phyloP scores from a whole-genome alignment of 2,888 invertebrate species.

The Conchocele bisecta region DNA sequence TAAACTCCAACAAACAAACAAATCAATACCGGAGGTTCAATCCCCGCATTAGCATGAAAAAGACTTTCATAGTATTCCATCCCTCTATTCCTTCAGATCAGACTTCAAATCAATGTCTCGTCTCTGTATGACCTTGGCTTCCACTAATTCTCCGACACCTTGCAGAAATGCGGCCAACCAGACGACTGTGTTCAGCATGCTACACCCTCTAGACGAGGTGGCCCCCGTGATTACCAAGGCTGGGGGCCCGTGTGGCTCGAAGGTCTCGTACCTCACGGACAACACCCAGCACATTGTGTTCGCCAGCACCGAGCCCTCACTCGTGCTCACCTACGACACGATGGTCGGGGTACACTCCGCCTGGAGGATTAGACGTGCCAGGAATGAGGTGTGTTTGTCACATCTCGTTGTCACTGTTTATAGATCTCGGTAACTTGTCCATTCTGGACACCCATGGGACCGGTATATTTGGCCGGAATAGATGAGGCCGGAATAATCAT shows the following conservation, averaged over 20 bases:
- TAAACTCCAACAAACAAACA: too few species aligned
- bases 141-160: neutral
- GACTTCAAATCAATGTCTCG: too few species aligned
- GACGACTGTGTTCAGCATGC: constrained; percentile 92
- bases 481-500: too few species aligned
- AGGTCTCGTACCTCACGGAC: constrained; percentile 84
- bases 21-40: too few species aligned
- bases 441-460: too few species aligned
- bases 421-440: too few species aligned
- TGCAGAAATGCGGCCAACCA: constrained; percentile 82
- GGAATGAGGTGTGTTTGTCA: constrained; percentile 88
- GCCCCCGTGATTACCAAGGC: constrained; percentile 87
- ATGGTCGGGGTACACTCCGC: constrained; percentile 91
- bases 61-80: too few species aligned
- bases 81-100: too few species aligned
- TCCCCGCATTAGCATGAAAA: too few species aligned
- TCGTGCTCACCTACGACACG: constrained; percentile 91
- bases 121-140: too few species aligned
- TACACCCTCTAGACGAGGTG: constrained; percentile 95
- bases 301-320: constrained; percentile 90
- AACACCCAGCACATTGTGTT: constrained; percentile 88
- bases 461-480: too few species aligned
- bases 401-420: too few species aligned
- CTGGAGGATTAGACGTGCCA: constrained; percentile 90
- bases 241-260: constrained; percentile 61